Conservation (phyloP, 2,888 invertebrate genomes). For the Vanessa cardui region DNA sequence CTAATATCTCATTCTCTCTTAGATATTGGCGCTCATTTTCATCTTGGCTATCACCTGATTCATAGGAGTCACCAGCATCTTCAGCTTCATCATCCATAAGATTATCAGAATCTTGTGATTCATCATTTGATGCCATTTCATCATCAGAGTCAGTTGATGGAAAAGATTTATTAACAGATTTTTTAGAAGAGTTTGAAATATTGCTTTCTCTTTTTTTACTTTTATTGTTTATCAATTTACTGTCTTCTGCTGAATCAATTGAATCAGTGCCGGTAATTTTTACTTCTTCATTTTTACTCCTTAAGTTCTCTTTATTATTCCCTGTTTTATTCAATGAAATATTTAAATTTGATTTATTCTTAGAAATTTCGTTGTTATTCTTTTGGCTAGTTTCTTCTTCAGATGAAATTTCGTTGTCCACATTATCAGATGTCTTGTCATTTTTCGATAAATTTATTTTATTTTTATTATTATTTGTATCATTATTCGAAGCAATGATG, state of each 20-base stretch:
- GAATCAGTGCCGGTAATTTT: conserved; percentile 11
- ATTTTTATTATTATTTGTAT: conserved; percentile 29
- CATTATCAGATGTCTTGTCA: conserved; percentile 3
- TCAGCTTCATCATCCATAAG: conserved; percentile 66
- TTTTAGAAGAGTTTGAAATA: conserved; percentile 39
- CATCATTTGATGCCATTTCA: conserved; percentile 40
- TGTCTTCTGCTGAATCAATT: conserved; percentile 32
- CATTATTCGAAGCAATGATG: conserved; percentile 51
- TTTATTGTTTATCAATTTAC: conserved; percentile 13
- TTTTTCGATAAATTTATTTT: conserved; percentile 4
- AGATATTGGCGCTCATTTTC: conserved; percentile 76
- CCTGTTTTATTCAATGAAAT: conserved; percentile 20
- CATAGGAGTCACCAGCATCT: conserved; percentile 69
- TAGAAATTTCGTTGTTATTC: not conserved
- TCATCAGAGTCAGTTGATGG: conserved; percentile 21
- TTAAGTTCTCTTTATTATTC: not conserved
- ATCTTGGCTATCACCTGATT: conserved; percentile 77
- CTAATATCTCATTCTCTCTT: conserved; percentile 74
- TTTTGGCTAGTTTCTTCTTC: not conserved
- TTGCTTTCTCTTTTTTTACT: conserved; percentile 11
- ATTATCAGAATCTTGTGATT: conserved; percentile 47
- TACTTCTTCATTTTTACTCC: conserved; percentile 8
- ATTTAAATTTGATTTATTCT: conserved; percentile 16
- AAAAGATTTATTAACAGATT: not conserved
- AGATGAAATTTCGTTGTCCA: not conserved